Conservation (phyloP, 2,113 vertebrate species). For the Aptenodytes forsteri region DNA sequence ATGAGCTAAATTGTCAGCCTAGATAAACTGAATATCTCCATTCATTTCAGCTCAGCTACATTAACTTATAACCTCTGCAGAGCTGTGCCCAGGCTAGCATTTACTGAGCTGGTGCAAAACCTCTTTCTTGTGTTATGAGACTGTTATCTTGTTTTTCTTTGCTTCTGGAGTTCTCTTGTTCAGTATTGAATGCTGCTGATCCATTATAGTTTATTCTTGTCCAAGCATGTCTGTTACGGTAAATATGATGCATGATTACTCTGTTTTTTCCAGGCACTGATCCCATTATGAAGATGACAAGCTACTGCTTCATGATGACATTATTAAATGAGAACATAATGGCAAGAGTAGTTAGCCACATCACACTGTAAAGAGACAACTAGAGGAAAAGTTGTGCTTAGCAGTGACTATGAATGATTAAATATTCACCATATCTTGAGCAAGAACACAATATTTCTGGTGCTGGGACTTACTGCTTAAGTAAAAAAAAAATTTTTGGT, state of each 20-base stretch:
- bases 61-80: not conserved
- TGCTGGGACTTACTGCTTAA: not conserved
- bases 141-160: not conserved
- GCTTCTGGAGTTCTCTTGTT: not conserved
- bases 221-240: not conserved
- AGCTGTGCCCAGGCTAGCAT: not conserved
- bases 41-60: not conserved
- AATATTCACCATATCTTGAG: conserved; percentile 7
- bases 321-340: conserved; percentile 61
- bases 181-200: not conserved
- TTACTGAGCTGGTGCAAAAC: not conserved
- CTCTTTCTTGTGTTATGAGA: not conserved
- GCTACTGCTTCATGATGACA: conserved; percentile 37
- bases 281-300: conserved; percentile 57
- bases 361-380: not conserved
- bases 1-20: not conserved
- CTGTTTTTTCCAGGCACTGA: conserved; percentile 42
- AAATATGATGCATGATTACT: conserved; percentile 49
- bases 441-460: not conserved
- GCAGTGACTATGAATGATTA: conserved; percentile 37
- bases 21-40: not conserved
- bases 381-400: conserved; percentile 1
- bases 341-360: conserved; percentile 57
- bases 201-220: not conserved
- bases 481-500: not conserved